These are phyloP conservation scores for Yponomeuta malinellus DNA, from an alignment of 2,888 invertebrate species.

Conservation along the genomic window DNA sequence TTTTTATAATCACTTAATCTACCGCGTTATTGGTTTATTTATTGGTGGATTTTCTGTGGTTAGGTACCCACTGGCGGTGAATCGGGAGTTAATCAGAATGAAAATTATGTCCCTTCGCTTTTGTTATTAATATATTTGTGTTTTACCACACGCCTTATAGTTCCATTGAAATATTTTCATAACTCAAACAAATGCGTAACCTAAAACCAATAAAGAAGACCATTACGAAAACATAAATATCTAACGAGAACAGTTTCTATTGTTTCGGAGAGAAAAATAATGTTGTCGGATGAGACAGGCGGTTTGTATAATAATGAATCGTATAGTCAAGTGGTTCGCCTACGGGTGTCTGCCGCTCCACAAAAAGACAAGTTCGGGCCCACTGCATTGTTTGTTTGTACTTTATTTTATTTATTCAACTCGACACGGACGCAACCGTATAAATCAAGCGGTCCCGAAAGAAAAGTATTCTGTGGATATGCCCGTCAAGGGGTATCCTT, in stretches of 20 bases:
- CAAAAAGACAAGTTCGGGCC: slow-evolving; percentile 21
- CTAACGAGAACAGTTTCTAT: neutral
- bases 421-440: slow-evolving; percentile 27
- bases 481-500: neutral
- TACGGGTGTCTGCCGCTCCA: slow-evolving; percentile 22
- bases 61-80: slow-evolving; percentile 20
- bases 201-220: neutral
- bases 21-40: slow-evolving; percentile 35
- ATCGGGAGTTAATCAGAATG: too few species aligned
- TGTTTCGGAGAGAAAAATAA: slow-evolving; percentile 8
- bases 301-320: slow-evolving; percentile 17
- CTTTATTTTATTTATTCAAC: slow-evolving; percentile 36
- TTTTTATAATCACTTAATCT: slow-evolving; percentile 60
- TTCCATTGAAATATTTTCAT: neutral
- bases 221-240: neutral
- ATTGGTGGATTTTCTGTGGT: slow-evolving; percentile 30
- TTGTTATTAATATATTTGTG: too few species aligned
- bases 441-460: slow-evolving; percentile 33
- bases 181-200: neutral
- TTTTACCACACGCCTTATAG: too few species aligned
- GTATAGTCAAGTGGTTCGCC: slow-evolving; percentile 20
- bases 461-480: slow-evolving; percentile 25
- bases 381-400: slow-evolving; percentile 20
- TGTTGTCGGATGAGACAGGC: slow-evolving; percentile 15
- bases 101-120: too few species aligned